A percentile compares a stretch with the other conserved stretches of the same genome.
Evolutionary conservation across 2,113 vertebrate species (phyloP).

Genomic region (Phalacrocorax carbo): DNA sequence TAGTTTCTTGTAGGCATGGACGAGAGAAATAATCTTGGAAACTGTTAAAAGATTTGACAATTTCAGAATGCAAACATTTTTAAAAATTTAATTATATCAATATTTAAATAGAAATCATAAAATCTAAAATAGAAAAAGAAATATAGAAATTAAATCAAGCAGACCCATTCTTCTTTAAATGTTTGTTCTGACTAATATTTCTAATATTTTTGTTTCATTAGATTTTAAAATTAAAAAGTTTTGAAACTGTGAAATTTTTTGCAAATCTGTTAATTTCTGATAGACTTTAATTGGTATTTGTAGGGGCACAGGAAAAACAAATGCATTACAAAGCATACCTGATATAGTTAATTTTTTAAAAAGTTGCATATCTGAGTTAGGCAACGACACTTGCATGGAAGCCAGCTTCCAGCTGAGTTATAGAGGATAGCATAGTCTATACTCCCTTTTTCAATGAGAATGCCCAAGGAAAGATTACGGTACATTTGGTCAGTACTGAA

Average conservation of each 20-base stretch:
- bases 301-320: not conserved
- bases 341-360: no score
- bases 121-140: not conserved
- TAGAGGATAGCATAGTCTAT: not conserved
- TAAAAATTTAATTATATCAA: fast-evolving
- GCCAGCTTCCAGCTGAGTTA: not conserved
- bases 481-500: conserved; percentile 36
- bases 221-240: not conserved
- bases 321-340: not conserved
- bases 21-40: not conserved
- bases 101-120: not conserved
- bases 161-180: not conserved
- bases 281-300: not conserved
- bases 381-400: not conserved
- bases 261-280: not conserved
- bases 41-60: not conserved
- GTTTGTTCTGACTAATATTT: not conserved
- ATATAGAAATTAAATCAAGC: not conserved
- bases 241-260: not conserved
- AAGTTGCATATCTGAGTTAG: not conserved
- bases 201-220: not conserved
- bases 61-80: not conserved
- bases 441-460: conserved; percentile 17
- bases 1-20: not conserved
- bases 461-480: conserved; percentile 37